These are phyloP conservation scores for Blastobasis adustella DNA, from an alignment of 2,888 invertebrate genomes.

Conservation along the genomic window DNA sequence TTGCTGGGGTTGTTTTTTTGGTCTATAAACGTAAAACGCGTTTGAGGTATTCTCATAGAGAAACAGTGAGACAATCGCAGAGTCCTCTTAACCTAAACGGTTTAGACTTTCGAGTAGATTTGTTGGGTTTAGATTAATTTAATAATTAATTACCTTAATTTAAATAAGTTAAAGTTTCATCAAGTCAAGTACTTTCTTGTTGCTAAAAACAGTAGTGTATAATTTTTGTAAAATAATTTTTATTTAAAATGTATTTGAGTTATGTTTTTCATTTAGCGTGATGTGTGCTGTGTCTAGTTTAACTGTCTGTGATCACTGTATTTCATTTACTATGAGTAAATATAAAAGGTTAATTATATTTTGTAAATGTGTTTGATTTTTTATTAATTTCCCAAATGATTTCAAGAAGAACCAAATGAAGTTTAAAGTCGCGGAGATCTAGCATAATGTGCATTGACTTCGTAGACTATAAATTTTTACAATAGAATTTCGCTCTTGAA, in stretches of 20 bases:
- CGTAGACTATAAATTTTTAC: too few species aligned
- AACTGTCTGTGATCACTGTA: too few species aligned
- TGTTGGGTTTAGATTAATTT: conserved; percentile 11
- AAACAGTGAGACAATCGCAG: conserved; percentile 28
- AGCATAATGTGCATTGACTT: too few species aligned
- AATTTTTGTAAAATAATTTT: background rate
- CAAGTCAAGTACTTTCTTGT: conserved; percentile 12
- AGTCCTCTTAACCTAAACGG: conserved; percentile 33
- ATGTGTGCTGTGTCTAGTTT: background rate
- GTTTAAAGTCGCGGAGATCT: too few species aligned
- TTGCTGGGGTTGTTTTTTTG: conserved; percentile 7
- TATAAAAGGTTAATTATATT: too few species aligned
- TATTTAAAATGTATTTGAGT: background rate
- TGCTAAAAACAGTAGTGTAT: background rate
- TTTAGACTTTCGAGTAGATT: conserved; percentile 33
- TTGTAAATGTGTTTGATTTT: too few species aligned
- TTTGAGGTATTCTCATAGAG: conserved; percentile 15
- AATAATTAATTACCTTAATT: too few species aligned
- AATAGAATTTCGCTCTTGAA: too few species aligned
- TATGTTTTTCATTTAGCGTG: background rate
- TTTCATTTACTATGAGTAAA: too few species aligned
- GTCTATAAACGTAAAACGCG: conserved; percentile 1
- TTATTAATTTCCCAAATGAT: too few species aligned
- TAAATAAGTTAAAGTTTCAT: conserved; percentile 4
- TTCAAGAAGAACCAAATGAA: too few species aligned